phyloP scores from a whole-genome alignment of 2,888 invertebrate genomes.

The Agrochola litura region DNA sequence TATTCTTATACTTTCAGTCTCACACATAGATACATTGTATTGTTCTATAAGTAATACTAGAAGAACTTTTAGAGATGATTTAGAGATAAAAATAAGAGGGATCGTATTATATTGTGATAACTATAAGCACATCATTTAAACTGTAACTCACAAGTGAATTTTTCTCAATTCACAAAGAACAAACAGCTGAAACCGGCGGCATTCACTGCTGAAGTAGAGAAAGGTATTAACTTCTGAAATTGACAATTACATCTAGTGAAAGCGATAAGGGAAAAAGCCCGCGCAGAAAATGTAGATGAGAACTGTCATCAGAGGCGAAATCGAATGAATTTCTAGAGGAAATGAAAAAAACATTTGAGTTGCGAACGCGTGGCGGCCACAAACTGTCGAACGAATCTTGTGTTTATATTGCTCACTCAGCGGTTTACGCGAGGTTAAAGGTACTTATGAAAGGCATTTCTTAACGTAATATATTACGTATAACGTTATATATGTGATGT shows the following conservation, averaged over 20 bases:
- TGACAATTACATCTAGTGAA: conserved; percentile 63
- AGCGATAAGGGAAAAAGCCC: conserved; percentile 64
- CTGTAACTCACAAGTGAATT: neutral
- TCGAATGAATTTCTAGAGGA: conserved; percentile 73
- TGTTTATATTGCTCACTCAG: conserved; percentile 68
- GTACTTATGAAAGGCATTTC: conserved; percentile 46
- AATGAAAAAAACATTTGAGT: conserved; percentile 74
- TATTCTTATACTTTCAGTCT: neutral
- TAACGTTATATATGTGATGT: conserved; percentile 18
- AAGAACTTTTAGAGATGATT: conserved; percentile 12
- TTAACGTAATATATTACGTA: conserved; percentile 52
- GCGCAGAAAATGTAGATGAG: conserved; percentile 72
- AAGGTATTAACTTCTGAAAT: conserved; percentile 57
- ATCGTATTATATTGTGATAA: neutral
- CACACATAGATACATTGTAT: neutral
- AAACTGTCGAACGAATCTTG: conserved; percentile 61
- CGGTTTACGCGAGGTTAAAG: conserved; percentile 55
- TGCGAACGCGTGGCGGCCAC: conserved; percentile 65
- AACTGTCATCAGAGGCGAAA: conserved; percentile 72
- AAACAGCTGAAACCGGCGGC: neutral
- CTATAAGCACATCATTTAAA: neutral
- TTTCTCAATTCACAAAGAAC: conserved; percentile 9
- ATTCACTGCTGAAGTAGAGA: conserved; percentile 7
- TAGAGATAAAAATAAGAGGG: neutral
- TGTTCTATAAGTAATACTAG: neutral